Conservation (phyloP, 2,113 vertebrate genomes). For the Gambusia holbrooki region DNA sequence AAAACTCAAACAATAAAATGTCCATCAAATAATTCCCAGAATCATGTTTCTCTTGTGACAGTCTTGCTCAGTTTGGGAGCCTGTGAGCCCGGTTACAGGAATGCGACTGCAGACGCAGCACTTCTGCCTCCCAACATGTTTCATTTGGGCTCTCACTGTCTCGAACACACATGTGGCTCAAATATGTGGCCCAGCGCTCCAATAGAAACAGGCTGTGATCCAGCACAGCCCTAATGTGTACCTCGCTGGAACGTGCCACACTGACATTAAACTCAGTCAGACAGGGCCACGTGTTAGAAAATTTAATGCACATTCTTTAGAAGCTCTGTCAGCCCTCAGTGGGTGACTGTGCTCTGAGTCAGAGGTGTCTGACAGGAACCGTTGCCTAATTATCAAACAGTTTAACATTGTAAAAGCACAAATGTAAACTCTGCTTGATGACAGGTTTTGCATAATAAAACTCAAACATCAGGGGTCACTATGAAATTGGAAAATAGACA, state of each 20-base stretch:
- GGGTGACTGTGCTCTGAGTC: constrained; percentile 44
- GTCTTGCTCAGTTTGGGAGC: constrained; percentile 53
- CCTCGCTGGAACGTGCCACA: constrained; percentile 61
- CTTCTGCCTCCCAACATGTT: constrained; percentile 78
- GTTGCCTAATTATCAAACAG: constrained; percentile 20
- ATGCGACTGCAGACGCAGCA: constrained; percentile 79
- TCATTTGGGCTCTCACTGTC: constrained; percentile 74
- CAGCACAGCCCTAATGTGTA: constrained; percentile 62
- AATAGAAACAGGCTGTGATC: constrained; percentile 76
- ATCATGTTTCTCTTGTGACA: constrained; percentile 58
- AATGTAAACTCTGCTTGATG: not conserved
- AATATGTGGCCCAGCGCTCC: constrained; percentile 76
- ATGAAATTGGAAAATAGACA: constrained; percentile 7
- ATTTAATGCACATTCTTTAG: constrained; percentile 63
- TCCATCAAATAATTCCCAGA: constrained; percentile 62
- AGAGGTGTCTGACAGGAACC: constrained; percentile 6
- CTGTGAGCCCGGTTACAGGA: constrained; percentile 70
- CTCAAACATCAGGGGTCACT: not conserved
- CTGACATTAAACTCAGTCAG: constrained; percentile 65
- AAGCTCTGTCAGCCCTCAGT: constrained; percentile 53
- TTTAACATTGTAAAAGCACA: not conserved
- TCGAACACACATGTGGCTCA: constrained; percentile 81
- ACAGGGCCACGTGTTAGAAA: constrained; percentile 67
- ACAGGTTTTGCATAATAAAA: not conserved
- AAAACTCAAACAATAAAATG: constrained; percentile 47